Conservation (phyloP, 2,797 vertebrate species). For the Rhincodon typus region DNA sequence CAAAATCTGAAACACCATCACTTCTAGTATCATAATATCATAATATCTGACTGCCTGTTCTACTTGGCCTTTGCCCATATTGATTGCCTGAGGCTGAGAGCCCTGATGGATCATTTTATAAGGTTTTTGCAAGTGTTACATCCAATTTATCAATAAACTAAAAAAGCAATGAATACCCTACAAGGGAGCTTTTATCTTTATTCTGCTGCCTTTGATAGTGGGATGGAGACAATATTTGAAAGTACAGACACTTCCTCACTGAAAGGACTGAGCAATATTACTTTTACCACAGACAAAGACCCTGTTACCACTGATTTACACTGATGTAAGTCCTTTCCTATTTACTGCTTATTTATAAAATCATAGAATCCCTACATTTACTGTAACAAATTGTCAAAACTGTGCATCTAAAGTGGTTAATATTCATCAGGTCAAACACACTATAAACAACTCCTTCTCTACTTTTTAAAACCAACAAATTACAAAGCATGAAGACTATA, state of each 20-base stretch:
- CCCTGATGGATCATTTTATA: constrained; percentile 37
- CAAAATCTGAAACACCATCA: constrained; percentile 65
- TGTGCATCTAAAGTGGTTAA: background rate
- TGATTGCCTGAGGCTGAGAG: constrained; percentile 36
- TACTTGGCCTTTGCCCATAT: constrained; percentile 53
- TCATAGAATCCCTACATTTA: too few species aligned
- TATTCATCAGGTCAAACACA: background rate
- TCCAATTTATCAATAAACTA: constrained; percentile 37
- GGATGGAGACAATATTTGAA: background rate
- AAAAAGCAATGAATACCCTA: constrained; percentile 32
- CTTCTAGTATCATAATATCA: constrained; percentile 60
- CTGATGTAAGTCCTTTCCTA: background rate
- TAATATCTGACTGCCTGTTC: constrained; percentile 69
- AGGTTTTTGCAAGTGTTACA: constrained; percentile 37
- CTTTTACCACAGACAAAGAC: background rate
- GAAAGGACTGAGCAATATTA: background rate
- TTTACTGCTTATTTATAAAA: background rate
- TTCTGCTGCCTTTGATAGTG: background rate
- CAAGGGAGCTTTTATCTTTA: constrained; percentile 28
- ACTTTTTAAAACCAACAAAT: background rate
- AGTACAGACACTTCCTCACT: background rate
- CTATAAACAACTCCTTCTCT: background rate
- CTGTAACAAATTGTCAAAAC: background rate
- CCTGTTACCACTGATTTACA: background rate
- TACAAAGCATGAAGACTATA: background rate